Evolutionary conservation across 2,888 invertebrate genomes (phyloP).

Genomic region (Drosophila vallismaia): DNA sequence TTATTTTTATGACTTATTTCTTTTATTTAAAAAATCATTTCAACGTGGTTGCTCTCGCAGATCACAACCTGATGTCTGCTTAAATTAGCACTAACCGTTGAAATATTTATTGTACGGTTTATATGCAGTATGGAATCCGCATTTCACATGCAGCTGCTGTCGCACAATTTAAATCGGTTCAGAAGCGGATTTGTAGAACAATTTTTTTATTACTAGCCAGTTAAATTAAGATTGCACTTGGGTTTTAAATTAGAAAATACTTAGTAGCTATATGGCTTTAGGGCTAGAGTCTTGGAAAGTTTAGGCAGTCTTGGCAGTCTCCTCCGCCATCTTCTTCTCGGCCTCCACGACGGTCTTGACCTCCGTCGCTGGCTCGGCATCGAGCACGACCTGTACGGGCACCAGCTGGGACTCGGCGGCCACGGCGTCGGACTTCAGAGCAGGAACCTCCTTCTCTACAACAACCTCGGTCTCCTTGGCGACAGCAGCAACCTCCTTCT

Average conservation of each 20-base stretch:
- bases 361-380: constrained; percentile 26
- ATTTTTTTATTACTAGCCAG: constrained; percentile 47
- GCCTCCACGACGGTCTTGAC: constrained; percentile 30
- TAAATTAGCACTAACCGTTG: constrained; percentile 34
- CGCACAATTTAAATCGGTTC: constrained; percentile 12
- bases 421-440: constrained; percentile 28
- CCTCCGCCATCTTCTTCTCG: constrained; percentile 35
- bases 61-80: constrained; percentile 5
- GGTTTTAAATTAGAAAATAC: constrained; percentile 46
- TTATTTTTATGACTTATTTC: neutral
- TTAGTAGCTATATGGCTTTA: constrained; percentile 26
- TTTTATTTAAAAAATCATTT: no score
- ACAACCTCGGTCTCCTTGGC: constrained; percentile 14
- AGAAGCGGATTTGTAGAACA: constrained; percentile 9
- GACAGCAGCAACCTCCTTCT: constrained; percentile 1
- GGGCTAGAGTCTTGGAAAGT: constrained; percentile 7
- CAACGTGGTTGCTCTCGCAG: neutral
- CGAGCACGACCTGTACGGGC: constrained; percentile 54
- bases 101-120: constrained; percentile 19
- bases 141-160: constrained; percentile 35
- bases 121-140: constrained; percentile 13
- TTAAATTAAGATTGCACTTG: constrained; percentile 41
- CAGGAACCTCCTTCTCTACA: constrained; percentile 17
- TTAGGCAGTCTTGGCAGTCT: constrained; percentile 49
- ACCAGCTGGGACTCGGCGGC: constrained; percentile 48